phyloP scores from a whole-genome alignment of 2,888 invertebrate species.

The Mylabris sibirica region DNA sequence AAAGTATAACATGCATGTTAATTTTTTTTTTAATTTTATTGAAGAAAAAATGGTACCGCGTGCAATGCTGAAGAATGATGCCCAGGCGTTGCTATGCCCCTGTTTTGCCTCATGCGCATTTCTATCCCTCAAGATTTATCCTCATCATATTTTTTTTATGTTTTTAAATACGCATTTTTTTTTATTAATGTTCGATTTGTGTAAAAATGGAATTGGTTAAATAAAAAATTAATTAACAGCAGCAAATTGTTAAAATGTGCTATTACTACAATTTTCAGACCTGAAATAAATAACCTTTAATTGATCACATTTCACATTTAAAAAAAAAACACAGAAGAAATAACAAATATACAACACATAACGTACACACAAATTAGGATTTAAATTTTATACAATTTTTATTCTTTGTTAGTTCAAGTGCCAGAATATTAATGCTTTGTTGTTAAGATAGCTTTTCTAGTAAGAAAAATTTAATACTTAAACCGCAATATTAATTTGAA shows the following conservation, averaged over 20 bases:
- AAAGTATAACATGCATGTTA: constrained; percentile 55
- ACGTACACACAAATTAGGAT: constrained; percentile 35
- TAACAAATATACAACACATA: constrained; percentile 21
- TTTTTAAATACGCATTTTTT: neutral
- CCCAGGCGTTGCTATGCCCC: constrained; percentile 61
- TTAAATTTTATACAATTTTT: neutral
- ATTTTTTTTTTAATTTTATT: constrained; percentile 16
- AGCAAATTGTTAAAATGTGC: constrained; percentile 20
- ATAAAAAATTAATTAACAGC: constrained; percentile 3
- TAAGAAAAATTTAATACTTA: constrained; percentile 29
- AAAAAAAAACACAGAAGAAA: constrained; percentile 7
- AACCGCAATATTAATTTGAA: constrained; percentile 17
- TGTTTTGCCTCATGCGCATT: constrained; percentile 41
- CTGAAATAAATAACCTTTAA: constrained; percentile 43
- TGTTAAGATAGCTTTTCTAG: constrained; percentile 30
- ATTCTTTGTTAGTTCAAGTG: constrained; percentile 39
- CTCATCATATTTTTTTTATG: neutral
- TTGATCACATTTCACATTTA: constrained; percentile 15
- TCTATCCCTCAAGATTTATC: constrained; percentile 26
- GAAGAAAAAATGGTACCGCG: constrained; percentile 54
- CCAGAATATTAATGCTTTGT: constrained; percentile 39
- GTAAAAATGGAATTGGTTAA: neutral
- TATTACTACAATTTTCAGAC: constrained; percentile 42
- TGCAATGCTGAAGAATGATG: constrained; percentile 58
- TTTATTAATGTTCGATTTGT: neutral